phyloP scores from a whole-genome alignment of 1,140 invertebrate species.

The Drosophila melanica region DNA sequence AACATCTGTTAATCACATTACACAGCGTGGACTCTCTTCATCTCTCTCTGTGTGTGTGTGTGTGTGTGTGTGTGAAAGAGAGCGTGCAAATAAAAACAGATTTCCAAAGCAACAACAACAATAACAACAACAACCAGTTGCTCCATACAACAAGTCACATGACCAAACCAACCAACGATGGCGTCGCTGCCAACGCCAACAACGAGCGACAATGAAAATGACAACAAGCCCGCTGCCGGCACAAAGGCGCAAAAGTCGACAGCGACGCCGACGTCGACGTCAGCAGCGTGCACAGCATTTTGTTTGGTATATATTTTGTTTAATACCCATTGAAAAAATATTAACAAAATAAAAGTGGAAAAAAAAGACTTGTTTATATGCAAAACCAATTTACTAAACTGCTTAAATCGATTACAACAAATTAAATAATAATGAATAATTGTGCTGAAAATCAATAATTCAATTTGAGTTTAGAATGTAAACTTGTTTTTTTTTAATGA shows the following conservation, averaged over 20 bases:
- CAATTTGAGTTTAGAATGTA: too few relatives aligned
- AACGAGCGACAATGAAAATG: slow-evolving; percentile 64
- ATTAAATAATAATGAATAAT: too few relatives aligned
- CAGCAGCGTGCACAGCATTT: background rate
- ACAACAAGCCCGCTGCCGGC: slow-evolving; percentile 35
- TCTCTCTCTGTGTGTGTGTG: slow-evolving; percentile 19
- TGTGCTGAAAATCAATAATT: too few relatives aligned
- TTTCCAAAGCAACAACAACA: slow-evolving; percentile 74
- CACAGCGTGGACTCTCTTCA: slow-evolving; percentile 44
- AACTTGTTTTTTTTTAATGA: too few relatives aligned
- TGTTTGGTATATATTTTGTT: slow-evolving; percentile 32
- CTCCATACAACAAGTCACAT: slow-evolving; percentile 80
- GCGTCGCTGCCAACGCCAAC: slow-evolving; percentile 47
- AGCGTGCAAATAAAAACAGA: slow-evolving; percentile 81
- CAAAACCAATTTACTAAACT: too few relatives aligned
- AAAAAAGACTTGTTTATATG: too few relatives aligned
- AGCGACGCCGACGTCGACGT: slow-evolving; percentile 8
- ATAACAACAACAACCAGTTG: slow-evolving; percentile 73
- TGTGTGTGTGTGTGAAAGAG: slow-evolving; percentile 65
- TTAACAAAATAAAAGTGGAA: too few relatives aligned
- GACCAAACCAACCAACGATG: slow-evolving; percentile 74
- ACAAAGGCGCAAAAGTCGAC: slow-evolving; percentile 31
- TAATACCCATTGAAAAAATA: background rate
- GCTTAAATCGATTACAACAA: too few relatives aligned
- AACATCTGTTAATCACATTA: slow-evolving; percentile 73